phyloP scores from a whole-genome alignment of 1,140 invertebrate species.

The Ruditapes philippinarum region DNA sequence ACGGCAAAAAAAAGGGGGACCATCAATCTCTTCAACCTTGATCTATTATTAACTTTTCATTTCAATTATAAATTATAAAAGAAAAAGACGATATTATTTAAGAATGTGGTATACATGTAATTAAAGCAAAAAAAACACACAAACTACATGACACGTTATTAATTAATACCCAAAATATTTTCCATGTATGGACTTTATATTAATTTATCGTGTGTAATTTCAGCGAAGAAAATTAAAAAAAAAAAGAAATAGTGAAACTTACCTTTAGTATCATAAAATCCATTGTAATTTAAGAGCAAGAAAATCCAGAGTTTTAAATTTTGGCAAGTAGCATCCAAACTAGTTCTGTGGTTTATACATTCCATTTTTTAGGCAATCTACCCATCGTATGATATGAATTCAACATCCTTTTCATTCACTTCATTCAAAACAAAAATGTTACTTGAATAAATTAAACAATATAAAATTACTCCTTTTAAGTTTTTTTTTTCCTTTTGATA shows the following conservation, averaged over 20 bases:
- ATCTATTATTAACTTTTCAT: too few relatives aligned
- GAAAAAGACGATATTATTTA: too few relatives aligned
- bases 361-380: slow-evolving; percentile 47
- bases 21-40: too few relatives aligned
- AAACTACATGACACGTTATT: too few relatives aligned
- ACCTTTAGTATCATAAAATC: slow-evolving; percentile 63
- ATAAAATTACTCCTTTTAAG: not conserved
- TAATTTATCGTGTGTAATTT: too few relatives aligned
- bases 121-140: too few relatives aligned
- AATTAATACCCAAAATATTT: too few relatives aligned
- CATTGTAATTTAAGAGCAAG: slow-evolving; percentile 28
- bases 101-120: too few relatives aligned
- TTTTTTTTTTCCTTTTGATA: not conserved
- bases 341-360: not conserved
- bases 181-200: too few relatives aligned
- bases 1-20: too few relatives aligned
- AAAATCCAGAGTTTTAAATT: slow-evolving; percentile 16
- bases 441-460: not conserved
- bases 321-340: not conserved
- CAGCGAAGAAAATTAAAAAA: too few relatives aligned
- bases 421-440: not conserved
- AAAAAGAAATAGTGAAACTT: slow-evolving; percentile 1
- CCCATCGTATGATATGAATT: slow-evolving; percentile 28
- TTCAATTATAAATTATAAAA: too few relatives aligned
- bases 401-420: not conserved